Conservation (phyloP, 2,113 vertebrate species). For the Reinhardtius hippoglossoides region DNA sequence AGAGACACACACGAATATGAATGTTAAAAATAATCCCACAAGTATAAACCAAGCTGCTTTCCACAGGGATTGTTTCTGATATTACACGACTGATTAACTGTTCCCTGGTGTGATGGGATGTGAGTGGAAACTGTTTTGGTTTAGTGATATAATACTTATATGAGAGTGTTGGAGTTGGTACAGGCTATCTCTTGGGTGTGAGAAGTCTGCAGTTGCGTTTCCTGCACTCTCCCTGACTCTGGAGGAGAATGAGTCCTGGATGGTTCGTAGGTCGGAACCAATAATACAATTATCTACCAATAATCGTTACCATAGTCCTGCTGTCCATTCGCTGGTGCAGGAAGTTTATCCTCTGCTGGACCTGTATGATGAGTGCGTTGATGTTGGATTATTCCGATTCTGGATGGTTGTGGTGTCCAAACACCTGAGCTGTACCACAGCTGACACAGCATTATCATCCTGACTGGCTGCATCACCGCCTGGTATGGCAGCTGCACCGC, state of each 20-base stretch:
- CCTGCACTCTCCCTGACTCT: neutral
- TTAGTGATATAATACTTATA: too few species aligned
- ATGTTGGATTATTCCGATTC: neutral
- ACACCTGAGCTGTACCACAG: neutral
- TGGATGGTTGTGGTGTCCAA: neutral
- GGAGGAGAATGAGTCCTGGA: neutral
- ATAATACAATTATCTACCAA: too few species aligned
- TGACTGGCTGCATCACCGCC: too few species aligned
- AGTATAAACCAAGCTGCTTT: too few species aligned
- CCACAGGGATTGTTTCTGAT: neutral
- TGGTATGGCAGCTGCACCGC: too few species aligned
- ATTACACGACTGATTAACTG: neutral
- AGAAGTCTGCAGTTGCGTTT: neutral
- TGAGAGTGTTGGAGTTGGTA: neutral
- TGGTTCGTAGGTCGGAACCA: too few species aligned
- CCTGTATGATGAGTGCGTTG: neutral
- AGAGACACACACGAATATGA: too few species aligned
- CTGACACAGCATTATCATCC: neutral
- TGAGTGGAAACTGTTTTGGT: neutral
- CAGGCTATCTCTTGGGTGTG: neutral
- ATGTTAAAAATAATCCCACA: too few species aligned
- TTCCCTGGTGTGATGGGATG: neutral
- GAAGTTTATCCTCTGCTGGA: neutral
- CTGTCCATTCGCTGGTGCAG: too few species aligned
- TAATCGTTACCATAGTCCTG: neutral